Percentiles rank a stretch among this genome's conserved stretches.
These are phyloP conservation scores for Pachypanchax playfairii DNA, from an alignment of 2,113 vertebrate genomes.

Conservation along the genomic window DNA sequence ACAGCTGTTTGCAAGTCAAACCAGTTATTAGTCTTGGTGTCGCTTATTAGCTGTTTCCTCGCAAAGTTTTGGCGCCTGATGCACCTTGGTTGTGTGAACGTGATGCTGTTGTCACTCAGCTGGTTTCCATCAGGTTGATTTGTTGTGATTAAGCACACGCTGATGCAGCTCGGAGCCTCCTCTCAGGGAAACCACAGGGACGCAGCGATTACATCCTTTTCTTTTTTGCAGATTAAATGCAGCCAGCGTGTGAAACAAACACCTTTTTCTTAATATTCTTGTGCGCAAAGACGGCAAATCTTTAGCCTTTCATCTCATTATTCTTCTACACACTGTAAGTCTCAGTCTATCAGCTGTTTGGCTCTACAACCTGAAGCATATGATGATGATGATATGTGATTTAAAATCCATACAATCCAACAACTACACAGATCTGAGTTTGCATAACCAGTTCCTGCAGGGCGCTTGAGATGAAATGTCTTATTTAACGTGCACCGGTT, in stretches of 20 bases:
- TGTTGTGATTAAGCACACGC: not conserved
- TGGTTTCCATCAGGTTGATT: not conserved
- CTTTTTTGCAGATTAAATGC: too few species aligned
- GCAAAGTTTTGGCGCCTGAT: not conserved
- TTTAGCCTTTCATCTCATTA: conserved; percentile 36
- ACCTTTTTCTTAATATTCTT: too few species aligned
- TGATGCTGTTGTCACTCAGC: too few species aligned
- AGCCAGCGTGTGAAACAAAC: too few species aligned
- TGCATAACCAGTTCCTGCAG: conserved; percentile 12
- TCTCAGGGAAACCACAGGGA: too few species aligned
- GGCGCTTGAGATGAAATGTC: conserved; percentile 8
- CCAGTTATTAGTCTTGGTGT: too few species aligned
- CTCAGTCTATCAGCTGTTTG: conserved; percentile 23
- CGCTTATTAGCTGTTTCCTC: too few species aligned
- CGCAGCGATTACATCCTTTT: too few species aligned
- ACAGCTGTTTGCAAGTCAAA: too few species aligned
- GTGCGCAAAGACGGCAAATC: not conserved
- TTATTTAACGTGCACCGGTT: conserved; percentile 23
- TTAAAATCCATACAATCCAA: conserved; percentile 3
- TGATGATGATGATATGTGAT: conserved; percentile 24
- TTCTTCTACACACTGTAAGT: conserved; percentile 37
- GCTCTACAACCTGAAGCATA: conserved; percentile 11
- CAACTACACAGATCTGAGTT: not conserved
- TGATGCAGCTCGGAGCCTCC: too few species aligned
- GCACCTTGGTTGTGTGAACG: not conserved